Base-by-base conservation (phyloP, 2,113 vertebrate genomes). In the Crocuta crocuta region DNA sequence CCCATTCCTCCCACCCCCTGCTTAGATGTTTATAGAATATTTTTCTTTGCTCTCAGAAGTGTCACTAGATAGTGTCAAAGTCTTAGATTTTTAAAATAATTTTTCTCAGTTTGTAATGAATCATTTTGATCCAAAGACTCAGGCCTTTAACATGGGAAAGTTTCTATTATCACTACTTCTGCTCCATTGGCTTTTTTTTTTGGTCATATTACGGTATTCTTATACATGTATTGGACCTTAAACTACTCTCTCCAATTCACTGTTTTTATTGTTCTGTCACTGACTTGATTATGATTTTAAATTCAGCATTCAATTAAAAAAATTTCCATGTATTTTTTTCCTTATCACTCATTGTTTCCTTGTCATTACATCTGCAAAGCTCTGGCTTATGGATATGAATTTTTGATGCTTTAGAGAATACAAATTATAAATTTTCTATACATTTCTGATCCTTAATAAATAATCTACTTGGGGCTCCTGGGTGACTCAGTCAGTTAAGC, bases 281-380 rank as follows among this genome's bases (percentile, higher is more conserved):
- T 68, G 68, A 39, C 58, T 91, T 55, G 17, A 31, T 89, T 70
- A 68, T 61, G 23, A 26, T 73, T 94, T 86, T 81, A 85, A 86
- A 80, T 71, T 85, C 55, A 91, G 74, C 45, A 81, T 96, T 86
- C 86, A 70, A 73, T 96, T 31, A 73, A 6, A 17, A 74, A 82
- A 76, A 73, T 39, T 66, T 61, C 61, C 26, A 11, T 55, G 10
- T 76, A 12, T 74, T 82, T 23, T 23, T 86, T 76, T 76, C 81
- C 65, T 91, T 39, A 70, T n/a, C 7, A n/a, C 23, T 94, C 55
- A 61, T 90, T 93, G 48, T 76, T 86, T 90, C 21, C 15, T 82
- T 93, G 76, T 94, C 28, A 89, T 93, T 92, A 89, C 2, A 33
- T 65, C 45, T 97, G 13, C 74, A 82, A 87, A 91, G 43, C 17